Percentiles rank a stretch among this genome's conserved stretches.
Conservation (phyloP, 1,140 invertebrate genomes). For the Drosophila santomea region DNA sequence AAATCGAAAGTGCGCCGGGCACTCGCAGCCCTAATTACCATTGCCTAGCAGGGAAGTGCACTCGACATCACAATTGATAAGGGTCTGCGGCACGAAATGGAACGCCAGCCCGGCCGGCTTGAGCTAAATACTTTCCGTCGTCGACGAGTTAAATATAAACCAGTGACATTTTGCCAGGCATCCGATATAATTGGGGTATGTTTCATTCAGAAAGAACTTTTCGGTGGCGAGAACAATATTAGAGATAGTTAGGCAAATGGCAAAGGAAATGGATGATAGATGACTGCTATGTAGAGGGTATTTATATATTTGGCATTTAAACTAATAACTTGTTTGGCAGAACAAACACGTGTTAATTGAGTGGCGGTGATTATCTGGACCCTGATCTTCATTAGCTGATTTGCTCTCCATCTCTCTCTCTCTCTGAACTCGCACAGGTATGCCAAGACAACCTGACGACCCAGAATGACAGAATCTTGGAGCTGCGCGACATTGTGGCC, state of each 20-base stretch:
- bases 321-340: neutral
- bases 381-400: constrained; percentile 35
- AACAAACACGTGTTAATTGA: constrained; percentile 16
- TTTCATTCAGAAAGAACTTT: neutral
- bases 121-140: constrained; percentile 56
- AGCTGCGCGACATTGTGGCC: constrained; percentile 90
- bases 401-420: constrained; percentile 16
- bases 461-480: constrained; percentile 88
- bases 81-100: constrained; percentile 8
- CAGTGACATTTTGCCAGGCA: constrained; percentile 56
- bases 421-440: constrained; percentile 85
- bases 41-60: constrained; percentile 41
- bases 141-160: constrained; percentile 57
- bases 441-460: constrained; percentile 90
- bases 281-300: neutral
- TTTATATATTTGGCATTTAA: neutral
- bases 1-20: constrained; percentile 62
- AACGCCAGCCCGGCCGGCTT: constrained; percentile 35
- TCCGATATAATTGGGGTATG: constrained; percentile 31
- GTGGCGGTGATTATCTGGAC: constrained; percentile 2
- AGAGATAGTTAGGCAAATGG: neutral
- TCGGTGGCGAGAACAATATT: neutral
- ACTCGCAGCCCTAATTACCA: constrained; percentile 53
- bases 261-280: neutral
- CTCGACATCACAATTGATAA: constrained; percentile 57